A percentile compares a stretch with the other conserved stretches of the same genome.
These are phyloP conservation scores for Cancer borealis DNA, from an alignment of 2,888 invertebrate genomes.

Conservation along the genomic window DNA sequence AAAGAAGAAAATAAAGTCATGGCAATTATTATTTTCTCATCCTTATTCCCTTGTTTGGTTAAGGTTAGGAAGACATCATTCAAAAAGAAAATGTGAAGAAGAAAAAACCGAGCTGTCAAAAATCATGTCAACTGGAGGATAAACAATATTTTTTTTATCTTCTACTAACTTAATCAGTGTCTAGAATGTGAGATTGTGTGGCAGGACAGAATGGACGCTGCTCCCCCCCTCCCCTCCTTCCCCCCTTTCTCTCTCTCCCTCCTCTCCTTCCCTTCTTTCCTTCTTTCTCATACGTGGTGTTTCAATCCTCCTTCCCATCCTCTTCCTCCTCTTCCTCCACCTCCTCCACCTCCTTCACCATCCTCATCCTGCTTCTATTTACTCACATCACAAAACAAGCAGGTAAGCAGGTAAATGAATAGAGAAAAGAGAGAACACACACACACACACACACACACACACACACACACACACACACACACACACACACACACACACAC, in stretches of 20 bases:
- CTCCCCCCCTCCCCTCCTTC: neutral
- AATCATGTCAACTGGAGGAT: neutral
- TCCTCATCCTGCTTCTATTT: too few species aligned
- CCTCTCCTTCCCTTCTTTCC: too few species aligned
- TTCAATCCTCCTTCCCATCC: neutral
- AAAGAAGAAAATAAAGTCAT: neutral
- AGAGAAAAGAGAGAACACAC: too few species aligned
- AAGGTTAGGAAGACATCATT: neutral
- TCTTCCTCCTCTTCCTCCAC: neutral
- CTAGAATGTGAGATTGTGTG: neutral
- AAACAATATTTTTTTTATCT: neutral
- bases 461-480: constrained; percentile 23
- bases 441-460: neutral
- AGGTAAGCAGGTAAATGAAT: too few species aligned
- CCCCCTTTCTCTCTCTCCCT: too few species aligned
- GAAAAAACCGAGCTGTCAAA: neutral
- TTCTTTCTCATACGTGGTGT: too few species aligned
- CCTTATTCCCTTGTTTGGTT: neutral
- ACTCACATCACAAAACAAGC: too few species aligned
- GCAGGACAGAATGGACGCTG: neutral
- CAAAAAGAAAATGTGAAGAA: neutral
- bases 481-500: neutral
- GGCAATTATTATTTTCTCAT: neutral
- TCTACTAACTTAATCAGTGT: neutral
- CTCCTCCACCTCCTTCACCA: neutral